A percentile compares a stretch with the other conserved stretches of the same genome.
phyloP scores from a whole-genome alignment of 2,888 invertebrate species.

The Philonicus albiceps region DNA sequence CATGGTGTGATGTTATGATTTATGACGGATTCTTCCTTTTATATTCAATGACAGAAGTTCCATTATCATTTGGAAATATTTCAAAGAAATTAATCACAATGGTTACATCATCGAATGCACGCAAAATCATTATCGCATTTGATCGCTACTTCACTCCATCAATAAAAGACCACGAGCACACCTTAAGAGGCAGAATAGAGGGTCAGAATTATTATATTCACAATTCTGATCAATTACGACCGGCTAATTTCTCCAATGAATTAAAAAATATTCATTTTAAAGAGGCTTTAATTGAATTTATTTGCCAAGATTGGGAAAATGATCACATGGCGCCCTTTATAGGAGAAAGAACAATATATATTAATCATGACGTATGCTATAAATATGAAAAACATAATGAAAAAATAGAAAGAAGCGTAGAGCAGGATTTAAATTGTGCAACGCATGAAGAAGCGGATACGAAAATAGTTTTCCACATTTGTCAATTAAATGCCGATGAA shows the following conservation, averaged over 20 bases:
- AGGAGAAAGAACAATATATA: constrained; percentile 47
- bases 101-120: constrained; percentile 48
- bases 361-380: constrained; percentile 47
- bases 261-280: constrained; percentile 51
- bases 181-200: constrained; percentile 29
- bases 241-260: constrained; percentile 48
- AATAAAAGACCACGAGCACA: constrained; percentile 51
- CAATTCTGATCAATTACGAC: constrained; percentile 49
- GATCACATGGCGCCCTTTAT: constrained; percentile 43
- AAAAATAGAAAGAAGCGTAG: constrained; percentile 34
- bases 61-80: constrained; percentile 53
- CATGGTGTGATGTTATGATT: constrained; percentile 51
- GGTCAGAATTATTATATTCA: constrained; percentile 43
- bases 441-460: constrained; percentile 35
- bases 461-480: constrained; percentile 12
- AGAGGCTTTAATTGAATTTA: constrained; percentile 48
- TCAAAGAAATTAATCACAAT: constrained; percentile 50
- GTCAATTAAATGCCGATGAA: not conserved
- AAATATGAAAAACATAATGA: constrained; percentile 43
- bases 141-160: constrained; percentile 50
- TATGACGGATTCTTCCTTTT: constrained; percentile 55
- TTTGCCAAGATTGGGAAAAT: constrained; percentile 48
- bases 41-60: constrained; percentile 54
- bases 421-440: not conserved
- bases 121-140: constrained; percentile 49